Evolutionary conservation across 1,140 invertebrate species (phyloP).

Genomic region (Carposina sasakii): DNA sequence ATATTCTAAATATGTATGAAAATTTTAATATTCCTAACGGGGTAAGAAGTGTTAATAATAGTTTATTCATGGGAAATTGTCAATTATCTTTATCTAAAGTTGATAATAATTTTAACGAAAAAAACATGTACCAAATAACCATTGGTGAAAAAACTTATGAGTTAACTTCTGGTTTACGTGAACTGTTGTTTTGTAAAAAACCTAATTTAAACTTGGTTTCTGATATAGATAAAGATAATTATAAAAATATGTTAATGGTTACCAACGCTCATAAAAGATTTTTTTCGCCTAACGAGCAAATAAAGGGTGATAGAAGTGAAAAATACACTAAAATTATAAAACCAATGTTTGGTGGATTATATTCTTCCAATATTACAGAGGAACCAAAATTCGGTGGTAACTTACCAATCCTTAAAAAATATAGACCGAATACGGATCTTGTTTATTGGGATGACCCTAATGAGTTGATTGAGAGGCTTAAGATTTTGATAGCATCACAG

Average conservation of each 20-base stretch:
- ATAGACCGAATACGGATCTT: conserved; percentile 14
- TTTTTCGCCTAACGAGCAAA: conserved; percentile 14
- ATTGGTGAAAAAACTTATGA: conserved; percentile 9
- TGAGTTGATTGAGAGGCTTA: conserved; percentile 14
- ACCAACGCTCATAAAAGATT: conserved; percentile 17
- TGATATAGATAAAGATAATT: conserved; percentile 3
- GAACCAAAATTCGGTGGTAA: conserved; percentile 8
- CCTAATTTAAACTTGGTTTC: conserved; percentile 15
- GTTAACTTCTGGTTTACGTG: conserved; percentile 13
- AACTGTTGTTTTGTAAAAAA: conserved; percentile 13
- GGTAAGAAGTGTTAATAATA: conserved; percentile 12
- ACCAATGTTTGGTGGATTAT: conserved; percentile 8
- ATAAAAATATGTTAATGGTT: conserved; percentile 11
- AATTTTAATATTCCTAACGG: conserved; percentile 12
- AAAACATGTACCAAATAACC: conserved; percentile 4
- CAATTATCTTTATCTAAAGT: conserved; percentile 10
- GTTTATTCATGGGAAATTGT: conserved; percentile 8
- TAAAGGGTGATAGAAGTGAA: conserved; percentile 15
- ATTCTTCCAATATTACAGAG: background rate
- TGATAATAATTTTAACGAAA: conserved; percentile 8
- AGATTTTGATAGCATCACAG: conserved; percentile 40
- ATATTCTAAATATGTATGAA: conserved; percentile 9
- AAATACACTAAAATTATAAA: conserved; percentile 15
- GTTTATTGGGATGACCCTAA: conserved; percentile 23
- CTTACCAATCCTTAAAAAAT: conserved; percentile 11